Evolutionary conservation across 2,113 vertebrate species (phyloP), one percentile per base, ranked within the genome.

Genomic region (Misgurnus anguillicaudatus): DNA sequence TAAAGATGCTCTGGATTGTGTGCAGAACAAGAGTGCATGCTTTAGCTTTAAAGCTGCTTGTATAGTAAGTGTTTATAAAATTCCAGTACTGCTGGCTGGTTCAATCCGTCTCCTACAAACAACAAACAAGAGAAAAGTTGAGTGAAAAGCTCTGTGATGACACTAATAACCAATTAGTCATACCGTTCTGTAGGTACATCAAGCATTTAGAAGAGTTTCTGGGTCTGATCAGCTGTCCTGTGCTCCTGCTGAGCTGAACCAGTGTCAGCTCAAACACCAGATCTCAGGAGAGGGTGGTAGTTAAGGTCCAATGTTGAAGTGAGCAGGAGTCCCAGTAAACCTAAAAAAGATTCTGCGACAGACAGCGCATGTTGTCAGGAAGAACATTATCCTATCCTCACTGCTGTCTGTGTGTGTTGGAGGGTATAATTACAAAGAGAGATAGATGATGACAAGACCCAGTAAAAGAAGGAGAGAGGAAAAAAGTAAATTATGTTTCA

Each of bases 81-180:
- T 62, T 72, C 24, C 38, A 4, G 58, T 13, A 19, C 67, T 14
- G 45, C 36, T 14, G 41, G 38, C 11, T 11, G 24, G 38, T 17
- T 11, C 2, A 41, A 16, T 39, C 36, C 13, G 16, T 3, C 71
- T 62, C 21, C 63, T 72, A 48, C 60, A 41, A 45, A 58, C 31
- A 61, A 48, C 60, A 41, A 45, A 58, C 31, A 61, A 36, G 14
- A 41, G 39, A 60, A 48, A 65, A 60, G 70, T 60, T 38, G 47
- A 24, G 24, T 24, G 24, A 45, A 68, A 71, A 31, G 72, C 21
- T 77, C 84, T 85, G 24, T 7, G 14, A 39, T 53, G 60, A 82
- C 74, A 84, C 86, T 79, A 63, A 87, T 74, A 60, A 71, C 75
- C 6, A 41, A 77, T 82, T 87, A 10, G 47, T 42, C 36, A 1